Base-by-base conservation (phyloP, 1,140 invertebrate species). In the Drosophila paulistorum region DNA sequence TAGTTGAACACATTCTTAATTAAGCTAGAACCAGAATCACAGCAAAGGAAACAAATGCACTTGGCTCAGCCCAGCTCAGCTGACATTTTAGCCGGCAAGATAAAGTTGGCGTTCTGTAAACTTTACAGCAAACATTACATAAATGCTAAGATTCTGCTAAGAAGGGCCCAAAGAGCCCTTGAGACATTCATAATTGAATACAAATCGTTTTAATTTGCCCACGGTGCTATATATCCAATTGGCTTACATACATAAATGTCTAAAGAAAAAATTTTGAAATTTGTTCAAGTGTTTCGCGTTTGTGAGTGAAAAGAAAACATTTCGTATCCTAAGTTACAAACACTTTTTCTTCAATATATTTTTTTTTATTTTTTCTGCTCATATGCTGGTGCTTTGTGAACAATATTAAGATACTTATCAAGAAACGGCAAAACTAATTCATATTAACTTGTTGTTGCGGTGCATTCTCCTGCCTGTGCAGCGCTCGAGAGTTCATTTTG, bases 401-500 rank as follows among this genome's bases (percentile, higher is more conserved):
- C 76, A 67, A 70, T 81, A 54, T 66, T 64, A 58, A 76, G 66
- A 60, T 59, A 76, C 74, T 59, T 55, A 65, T 57, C 69, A 60
- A 66, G 65, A 60, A 66, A 65, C 42, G 30, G 9, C 39, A 59
- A 55, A 23, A 77, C 71, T 69, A 86, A 78, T 70, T 65, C 77
- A 87, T 79, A 86, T 82, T 76, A 86, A 85, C 74, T 74, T 87
- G 71, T 86, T 86, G 73, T 61, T 76, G 74, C 51, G 77, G 51
- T 62, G 54, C 60, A 39, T 58, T 54, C 61, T 17, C 33, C 30
- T 59, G 68, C 57, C 68, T 51, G 48, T 77, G 65, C 57, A 58
- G 48, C 69, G 58, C 20, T 26, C 7, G 42, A 66, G 68, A 82
- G 82, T 86, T 78, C 73, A 80, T 71, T 87, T 82, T 89, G 69